These are phyloP conservation scores for Acholoe squamosa DNA, from an alignment of 2,888 invertebrate genomes.

Conservation along the genomic window DNA sequence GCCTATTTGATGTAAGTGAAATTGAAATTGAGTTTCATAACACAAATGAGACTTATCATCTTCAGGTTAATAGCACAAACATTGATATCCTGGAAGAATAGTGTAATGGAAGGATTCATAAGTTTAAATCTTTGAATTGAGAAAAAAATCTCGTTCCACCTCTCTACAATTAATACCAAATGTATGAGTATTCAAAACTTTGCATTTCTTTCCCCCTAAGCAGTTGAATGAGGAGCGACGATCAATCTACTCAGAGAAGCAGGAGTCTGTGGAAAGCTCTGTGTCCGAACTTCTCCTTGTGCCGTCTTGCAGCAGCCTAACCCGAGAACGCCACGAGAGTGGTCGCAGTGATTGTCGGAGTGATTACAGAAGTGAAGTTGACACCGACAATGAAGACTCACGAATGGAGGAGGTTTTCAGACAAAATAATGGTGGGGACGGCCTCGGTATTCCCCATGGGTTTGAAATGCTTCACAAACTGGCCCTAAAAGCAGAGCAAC, in stretches of 20 bases:
- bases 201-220: neutral
- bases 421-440: constrained; percentile 14
- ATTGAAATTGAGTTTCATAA: too few species aligned
- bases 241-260: constrained; percentile 43
- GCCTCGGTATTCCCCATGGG: constrained; percentile 2
- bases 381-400: constrained; percentile 53
- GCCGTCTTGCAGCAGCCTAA: neutral
- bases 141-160: too few species aligned
- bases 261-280: constrained; percentile 40
- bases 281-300: constrained; percentile 35
- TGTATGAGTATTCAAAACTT: too few species aligned
- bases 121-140: too few species aligned
- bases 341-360: constrained; percentile 58
- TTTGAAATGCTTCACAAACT: constrained; percentile 47
- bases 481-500: constrained; percentile 42
- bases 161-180: too few species aligned
- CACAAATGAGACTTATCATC: too few species aligned
- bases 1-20: constrained; percentile 39
- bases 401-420: constrained; percentile 43
- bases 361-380: constrained; percentile 48
- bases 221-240: neutral
- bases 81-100: too few species aligned
- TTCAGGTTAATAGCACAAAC: too few species aligned
- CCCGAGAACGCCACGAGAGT: constrained; percentile 43
- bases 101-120: too few species aligned